A percentile compares a stretch with the other conserved stretches of the same genome.
Conservation (phyloP, 2,888 invertebrate species). For the Graphium colonna region DNA sequence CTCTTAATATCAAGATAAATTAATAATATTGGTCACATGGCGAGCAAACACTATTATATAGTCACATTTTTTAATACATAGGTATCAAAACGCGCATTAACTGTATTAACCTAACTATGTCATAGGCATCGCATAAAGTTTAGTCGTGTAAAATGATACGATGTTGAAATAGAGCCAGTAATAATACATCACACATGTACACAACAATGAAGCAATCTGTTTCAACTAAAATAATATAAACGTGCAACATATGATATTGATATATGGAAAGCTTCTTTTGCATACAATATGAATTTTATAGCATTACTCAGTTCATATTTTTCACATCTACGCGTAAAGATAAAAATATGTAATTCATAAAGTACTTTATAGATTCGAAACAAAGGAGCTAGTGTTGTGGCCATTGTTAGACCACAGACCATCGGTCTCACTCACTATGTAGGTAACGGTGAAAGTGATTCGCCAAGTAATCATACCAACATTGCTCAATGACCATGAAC, state of each 20-base stretch:
- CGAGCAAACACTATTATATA: too few species aligned
- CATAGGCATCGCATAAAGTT: not conserved
- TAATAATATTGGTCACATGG: too few species aligned
- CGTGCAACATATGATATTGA: not conserved
- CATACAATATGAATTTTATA: too few species aligned
- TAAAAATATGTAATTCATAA: not conserved
- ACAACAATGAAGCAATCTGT: not conserved
- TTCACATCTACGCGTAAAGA: not conserved
- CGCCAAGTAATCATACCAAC: conserved; percentile 23
- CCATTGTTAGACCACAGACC: conserved; percentile 30
- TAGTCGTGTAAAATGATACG: not conserved
- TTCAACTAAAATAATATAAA: not conserved
- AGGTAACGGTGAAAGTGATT: conserved; percentile 48
- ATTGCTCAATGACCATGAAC: conserved; percentile 34
- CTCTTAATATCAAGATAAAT: too few species aligned
- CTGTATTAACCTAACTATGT: not conserved
- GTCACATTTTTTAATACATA: not conserved
- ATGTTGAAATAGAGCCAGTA: not conserved
- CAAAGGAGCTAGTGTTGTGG: conserved; percentile 38
- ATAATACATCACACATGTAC: not conserved
- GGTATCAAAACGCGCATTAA: not conserved
- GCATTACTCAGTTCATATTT: too few species aligned
- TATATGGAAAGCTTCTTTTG: too few species aligned
- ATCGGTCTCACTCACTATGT: conserved; percentile 15
- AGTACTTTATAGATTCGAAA: conserved; percentile 37